Conservation (phyloP, 2,888 invertebrate species). For the Tachina fera region DNA sequence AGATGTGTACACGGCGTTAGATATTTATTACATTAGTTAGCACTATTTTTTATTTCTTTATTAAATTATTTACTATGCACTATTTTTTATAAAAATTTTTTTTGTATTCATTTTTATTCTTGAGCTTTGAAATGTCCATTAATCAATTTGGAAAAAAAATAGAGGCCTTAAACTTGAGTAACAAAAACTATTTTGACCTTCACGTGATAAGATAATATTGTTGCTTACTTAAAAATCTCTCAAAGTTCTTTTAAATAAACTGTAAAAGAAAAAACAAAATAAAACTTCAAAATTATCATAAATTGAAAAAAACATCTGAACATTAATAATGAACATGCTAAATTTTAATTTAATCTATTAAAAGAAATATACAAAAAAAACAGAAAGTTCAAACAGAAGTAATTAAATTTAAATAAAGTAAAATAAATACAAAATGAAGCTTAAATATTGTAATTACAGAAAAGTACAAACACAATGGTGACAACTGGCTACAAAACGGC, state of each 20-base stretch:
- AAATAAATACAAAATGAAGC: not conserved
- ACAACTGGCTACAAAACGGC: not conserved
- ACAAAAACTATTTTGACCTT: not conserved
- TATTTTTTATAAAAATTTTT: not conserved
- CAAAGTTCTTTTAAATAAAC: not conserved
- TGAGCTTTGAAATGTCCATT: not conserved
- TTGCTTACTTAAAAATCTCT: not conserved
- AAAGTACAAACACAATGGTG: not conserved
- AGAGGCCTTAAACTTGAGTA: constrained; percentile 30
- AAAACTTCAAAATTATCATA: not conserved
- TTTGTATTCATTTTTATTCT: not conserved
- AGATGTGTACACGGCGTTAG: too few species aligned
- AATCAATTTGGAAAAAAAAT: constrained; percentile 21
- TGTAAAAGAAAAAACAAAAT: not conserved
- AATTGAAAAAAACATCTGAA: not conserved
- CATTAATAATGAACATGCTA: not conserved
- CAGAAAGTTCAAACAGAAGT: not conserved
- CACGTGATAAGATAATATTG: not conserved
- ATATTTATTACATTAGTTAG: too few species aligned
- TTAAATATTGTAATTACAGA: not conserved
- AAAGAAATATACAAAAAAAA: not conserved
- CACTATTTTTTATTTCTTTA: too few species aligned
- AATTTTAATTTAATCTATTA: not conserved
- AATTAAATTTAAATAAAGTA: not conserved
- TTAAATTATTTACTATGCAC: too few species aligned